Percentiles rank a stretch among this genome's conserved stretches.
phyloP scores from a whole-genome alignment of 2,797 vertebrate genomes.

The Coregonus suidteri region DNA sequence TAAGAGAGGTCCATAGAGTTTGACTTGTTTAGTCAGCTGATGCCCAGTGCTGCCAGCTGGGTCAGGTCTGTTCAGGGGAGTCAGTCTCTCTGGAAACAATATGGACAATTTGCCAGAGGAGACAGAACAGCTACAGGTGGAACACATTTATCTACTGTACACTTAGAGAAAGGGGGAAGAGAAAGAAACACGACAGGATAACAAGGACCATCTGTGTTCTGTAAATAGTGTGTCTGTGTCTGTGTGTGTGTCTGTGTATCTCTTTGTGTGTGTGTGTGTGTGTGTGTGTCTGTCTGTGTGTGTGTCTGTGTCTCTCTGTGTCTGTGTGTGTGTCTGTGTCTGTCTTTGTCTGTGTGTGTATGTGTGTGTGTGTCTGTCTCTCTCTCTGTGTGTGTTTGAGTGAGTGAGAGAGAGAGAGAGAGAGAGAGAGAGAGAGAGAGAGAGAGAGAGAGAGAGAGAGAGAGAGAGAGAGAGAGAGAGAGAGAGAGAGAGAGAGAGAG shows the following conservation, averaged over 20 bases:
- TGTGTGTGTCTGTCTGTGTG: conserved; percentile 3
- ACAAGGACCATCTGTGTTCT: conserved; percentile 66
- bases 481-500: too few relatives aligned
- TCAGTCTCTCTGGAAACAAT: conserved; percentile 59
- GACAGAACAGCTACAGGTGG: conserved; percentile 66
- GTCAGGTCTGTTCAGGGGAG: conserved; percentile 40
- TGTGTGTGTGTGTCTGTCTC: too few relatives aligned
- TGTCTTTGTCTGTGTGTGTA: too few relatives aligned
- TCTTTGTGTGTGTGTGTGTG: too few relatives aligned
- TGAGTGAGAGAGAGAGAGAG: too few relatives aligned
- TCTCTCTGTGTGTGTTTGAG: too few relatives aligned
- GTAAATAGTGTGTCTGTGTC: not conserved
- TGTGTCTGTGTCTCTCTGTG: too few relatives aligned
- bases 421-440: too few relatives aligned
- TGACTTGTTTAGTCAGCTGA: conserved; percentile 19
- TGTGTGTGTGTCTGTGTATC: conserved; percentile 26
- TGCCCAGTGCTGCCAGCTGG: conserved; percentile 35
- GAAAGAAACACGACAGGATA: conserved; percentile 54
- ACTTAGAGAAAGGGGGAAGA: not conserved
- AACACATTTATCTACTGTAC: conserved; percentile 60
- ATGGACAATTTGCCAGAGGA: conserved; percentile 37
- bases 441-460: too few relatives aligned
- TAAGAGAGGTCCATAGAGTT: not conserved
- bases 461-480: too few relatives aligned
- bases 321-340: too few relatives aligned